These are phyloP conservation scores for Drosophila percnosoma DNA, from an alignment of 2,888 invertebrate genomes.

Conservation along the genomic window DNA sequence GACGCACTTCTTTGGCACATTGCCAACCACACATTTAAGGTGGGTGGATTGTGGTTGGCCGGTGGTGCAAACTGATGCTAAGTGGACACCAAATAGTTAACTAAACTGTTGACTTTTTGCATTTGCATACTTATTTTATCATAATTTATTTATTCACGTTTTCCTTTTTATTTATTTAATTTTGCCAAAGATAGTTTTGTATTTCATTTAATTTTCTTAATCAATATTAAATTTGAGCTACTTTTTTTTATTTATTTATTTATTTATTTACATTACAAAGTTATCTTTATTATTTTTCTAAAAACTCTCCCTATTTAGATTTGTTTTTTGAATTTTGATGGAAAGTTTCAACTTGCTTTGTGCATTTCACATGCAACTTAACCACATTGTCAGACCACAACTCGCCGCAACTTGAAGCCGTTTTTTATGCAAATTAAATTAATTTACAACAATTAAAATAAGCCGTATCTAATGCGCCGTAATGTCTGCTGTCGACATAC, in stretches of 20 bases:
- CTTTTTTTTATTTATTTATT: not conserved
- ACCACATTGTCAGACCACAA: not conserved
- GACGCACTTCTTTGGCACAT: constrained; percentile 43
- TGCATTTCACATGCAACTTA: not conserved
- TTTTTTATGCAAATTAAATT: constrained; percentile 57
- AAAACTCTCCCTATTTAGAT: not conserved
- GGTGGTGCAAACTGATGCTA: constrained; percentile 21
- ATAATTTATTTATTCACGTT: not conserved
- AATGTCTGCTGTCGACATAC: constrained; percentile 66
- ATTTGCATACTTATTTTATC: not conserved
- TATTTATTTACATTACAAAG: not conserved
- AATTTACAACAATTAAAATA: constrained; percentile 74
- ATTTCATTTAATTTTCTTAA: not conserved
- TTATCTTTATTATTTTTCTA: not conserved
- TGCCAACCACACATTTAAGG: constrained; percentile 8
- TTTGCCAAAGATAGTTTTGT: not conserved
- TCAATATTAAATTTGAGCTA: not conserved
- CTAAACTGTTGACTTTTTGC: not conserved
- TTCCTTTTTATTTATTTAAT: not conserved
- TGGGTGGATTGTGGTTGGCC: constrained; percentile 6
- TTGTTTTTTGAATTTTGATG: not conserved
- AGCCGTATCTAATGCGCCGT: constrained; percentile 65
- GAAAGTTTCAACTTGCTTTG: not conserved
- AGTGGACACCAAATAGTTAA: not conserved
- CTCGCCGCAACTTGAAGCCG: not conserved